Percentiles rank a stretch among this genome's conserved stretches.
These are phyloP conservation scores for Lasiurus cinereus DNA, from an alignment of 2,113 vertebrate species.

Conservation along the genomic window DNA sequence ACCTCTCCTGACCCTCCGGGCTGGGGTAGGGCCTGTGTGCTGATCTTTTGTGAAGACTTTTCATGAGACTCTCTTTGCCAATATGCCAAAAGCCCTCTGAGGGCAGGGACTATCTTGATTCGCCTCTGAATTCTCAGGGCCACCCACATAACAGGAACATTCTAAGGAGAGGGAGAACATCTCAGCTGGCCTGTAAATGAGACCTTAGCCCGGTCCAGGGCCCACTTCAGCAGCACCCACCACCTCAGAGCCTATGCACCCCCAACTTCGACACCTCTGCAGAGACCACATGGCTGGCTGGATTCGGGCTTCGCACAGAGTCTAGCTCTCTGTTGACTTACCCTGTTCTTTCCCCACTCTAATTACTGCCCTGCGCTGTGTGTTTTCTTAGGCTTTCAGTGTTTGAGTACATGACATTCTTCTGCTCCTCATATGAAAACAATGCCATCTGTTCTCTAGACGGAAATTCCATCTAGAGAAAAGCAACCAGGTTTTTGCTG, in stretches of 20 bases:
- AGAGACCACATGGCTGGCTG: not conserved
- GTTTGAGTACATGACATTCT: conserved; percentile 73
- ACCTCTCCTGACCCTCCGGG: not conserved
- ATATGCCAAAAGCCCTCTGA: not conserved
- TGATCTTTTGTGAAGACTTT: not conserved
- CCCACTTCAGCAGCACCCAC: not conserved
- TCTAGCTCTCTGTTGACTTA: conserved; percentile 36
- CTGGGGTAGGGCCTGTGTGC: not conserved
- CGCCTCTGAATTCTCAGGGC: not conserved
- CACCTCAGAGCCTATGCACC: not conserved
- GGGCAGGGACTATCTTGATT: not conserved
- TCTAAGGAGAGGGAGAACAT: not conserved
- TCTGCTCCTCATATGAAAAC: conserved; percentile 61
- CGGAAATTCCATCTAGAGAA: conserved; percentile 38
- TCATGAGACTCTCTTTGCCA: not conserved
- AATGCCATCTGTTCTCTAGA: conserved; percentile 64
- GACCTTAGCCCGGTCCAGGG: not conserved
- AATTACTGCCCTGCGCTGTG: conserved; percentile 21
- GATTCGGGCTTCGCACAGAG: not conserved
- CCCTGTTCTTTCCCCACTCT: not conserved
- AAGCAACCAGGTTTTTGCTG: conserved; percentile 41
- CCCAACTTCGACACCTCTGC: not conserved
- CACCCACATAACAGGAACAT: not conserved
- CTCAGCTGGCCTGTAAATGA: not conserved
- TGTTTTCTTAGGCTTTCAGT: conserved; percentile 59